Percentiles rank a stretch among this genome's conserved stretches.
Conservation (phyloP, 2,888 invertebrate species). For the Lamellibrachia satsuma region DNA sequence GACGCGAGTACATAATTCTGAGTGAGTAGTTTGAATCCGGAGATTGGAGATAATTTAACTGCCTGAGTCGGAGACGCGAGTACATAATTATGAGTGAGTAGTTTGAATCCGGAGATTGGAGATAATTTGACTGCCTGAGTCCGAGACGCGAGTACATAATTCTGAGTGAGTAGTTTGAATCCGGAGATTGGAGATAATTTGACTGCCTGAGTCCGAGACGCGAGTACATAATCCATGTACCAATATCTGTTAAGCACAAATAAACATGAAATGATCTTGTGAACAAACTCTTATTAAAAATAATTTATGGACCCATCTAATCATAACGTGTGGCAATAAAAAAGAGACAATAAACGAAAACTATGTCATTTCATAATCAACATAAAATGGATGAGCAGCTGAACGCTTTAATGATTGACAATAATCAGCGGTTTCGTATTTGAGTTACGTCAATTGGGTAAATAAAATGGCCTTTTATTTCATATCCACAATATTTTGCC, state of each 20-base stretch:
- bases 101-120: too few relatives aligned
- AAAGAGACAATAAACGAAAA: background rate
- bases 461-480: background rate
- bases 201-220: too few relatives aligned
- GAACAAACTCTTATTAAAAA: background rate
- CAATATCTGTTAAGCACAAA: background rate
- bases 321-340: background rate
- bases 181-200: too few relatives aligned
- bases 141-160: too few relatives aligned
- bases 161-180: too few relatives aligned
- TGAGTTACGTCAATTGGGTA: background rate
- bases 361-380: background rate
- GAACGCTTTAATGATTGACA: background rate
- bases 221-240: background rate
- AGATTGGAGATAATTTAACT: too few relatives aligned
- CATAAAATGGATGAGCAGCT: background rate
- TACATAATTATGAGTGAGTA: background rate
- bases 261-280: background rate
- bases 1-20: background rate
- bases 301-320: background rate
- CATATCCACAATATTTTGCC: background rate
- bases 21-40: too few relatives aligned
- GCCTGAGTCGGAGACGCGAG: background rate
- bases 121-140: too few relatives aligned
- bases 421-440: background rate